Base-by-base conservation (phyloP, 2,113 vertebrate genomes). In the Muntiacus reevesi region DNA sequence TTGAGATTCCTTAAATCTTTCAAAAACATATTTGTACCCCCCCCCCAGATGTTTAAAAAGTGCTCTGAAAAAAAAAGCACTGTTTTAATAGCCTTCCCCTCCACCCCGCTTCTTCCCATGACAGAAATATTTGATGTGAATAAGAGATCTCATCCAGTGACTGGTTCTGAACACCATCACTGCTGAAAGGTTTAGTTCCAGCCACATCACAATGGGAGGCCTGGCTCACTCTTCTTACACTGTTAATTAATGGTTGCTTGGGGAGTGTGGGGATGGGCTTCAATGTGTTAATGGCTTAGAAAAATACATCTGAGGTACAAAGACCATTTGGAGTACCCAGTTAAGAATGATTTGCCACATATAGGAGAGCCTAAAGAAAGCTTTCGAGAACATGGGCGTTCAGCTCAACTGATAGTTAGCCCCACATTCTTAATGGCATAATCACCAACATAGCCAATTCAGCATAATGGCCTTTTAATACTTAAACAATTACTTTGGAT, bases 401-500 rank as follows among this genome's bases (percentile, higher is more conserved):
- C 96, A 96, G 96, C 59, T 95, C 64, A 54, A 50, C 94, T 50
- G 57, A 47, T 54, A 92, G 96, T 76, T 92, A 95, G 96, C 71
- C 71, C 91, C 67, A 50, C 93, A 12, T 84, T 67, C 93, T 95
- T 96, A 97, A 98, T 93, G 96, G 96, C 52, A 45, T 95, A 97
- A 97, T 98, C 97, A 93, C 95, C 93, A 95, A 94, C 96, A 95
- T 83, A 97, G 94, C 95, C 40, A 11, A 95, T 95, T 97, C 97
- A 97, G 89, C 71, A 62, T 97, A 98, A 98, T 95, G 82, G 97
- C 92, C 95, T 98, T 97, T 97, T 97, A 98, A 98, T 98, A 94
- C 91, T 93, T 93, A 96, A 96, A 98, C 97, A 97, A 98, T 98
- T 98, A 98, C 96, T 97, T 97, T 84, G 96, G 96, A 97, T 98